Evolutionary conservation across 2,113 vertebrate species (phyloP), one percentile per base, ranked within the genome.

Genomic region (Scartelaos histophorus): DNA sequence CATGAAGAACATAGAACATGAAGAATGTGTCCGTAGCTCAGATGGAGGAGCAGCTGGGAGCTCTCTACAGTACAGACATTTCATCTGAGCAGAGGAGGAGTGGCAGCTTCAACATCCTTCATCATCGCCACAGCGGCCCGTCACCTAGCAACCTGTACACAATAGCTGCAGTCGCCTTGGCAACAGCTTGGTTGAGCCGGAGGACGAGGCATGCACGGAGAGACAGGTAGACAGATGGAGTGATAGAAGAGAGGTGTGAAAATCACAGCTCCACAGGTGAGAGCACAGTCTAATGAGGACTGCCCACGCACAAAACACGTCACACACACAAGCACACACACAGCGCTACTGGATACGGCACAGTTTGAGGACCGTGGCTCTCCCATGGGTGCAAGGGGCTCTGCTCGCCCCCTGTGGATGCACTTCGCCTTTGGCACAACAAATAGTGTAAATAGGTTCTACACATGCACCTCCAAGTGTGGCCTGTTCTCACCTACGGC

Each of bases 141-240:
- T 92, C 88, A 88, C 91, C 88, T 89, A 89, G 91, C 91, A 92
- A 92, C 90, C 77, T 85, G 82, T 91, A 91, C 90, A 92, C 91
- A 92, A 92, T 91, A 79, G 89, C 88, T 85, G 69, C 73, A 45
- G 91, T 92, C 82, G 80, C 89, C 91, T 76, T 90, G 87, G 90
- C 85, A 89, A 92, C 90, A 85, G 88, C 88, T 78, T 88, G 85
- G 85, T 86, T 12, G 25, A 67, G 69, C 73, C 78, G 78, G 67
- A 74, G 74, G 81, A 79, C 53, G 86, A 84, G 81, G 79, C 29
- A n/a, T 65, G 76, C 73, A 16, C 79, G 60, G 61, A 9, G 76
- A 86, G 82, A 84, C 85, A 88, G 89, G 87, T 87, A 86, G 86
- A 88, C 85, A 89, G 90, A 88, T 86, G 85, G 88, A 88, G 79